phyloP scores from a whole-genome alignment of 2,797 vertebrate genomes.

The Taeniopygia guttata region DNA sequence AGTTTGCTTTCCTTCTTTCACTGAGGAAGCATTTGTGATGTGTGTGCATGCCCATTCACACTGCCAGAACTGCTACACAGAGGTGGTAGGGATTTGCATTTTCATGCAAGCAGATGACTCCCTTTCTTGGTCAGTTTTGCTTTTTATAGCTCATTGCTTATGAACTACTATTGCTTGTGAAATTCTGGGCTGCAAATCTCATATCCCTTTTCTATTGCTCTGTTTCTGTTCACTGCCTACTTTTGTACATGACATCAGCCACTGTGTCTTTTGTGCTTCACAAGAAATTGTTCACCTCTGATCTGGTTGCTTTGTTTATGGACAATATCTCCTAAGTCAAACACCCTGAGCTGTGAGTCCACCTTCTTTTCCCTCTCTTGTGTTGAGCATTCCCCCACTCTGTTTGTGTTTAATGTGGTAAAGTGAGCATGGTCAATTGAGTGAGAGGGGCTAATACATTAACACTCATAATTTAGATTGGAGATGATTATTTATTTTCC shows the following conservation, averaged over 20 bases:
- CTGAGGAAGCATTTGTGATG: neutral
- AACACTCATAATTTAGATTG: neutral
- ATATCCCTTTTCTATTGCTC: neutral
- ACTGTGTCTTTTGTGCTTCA: neutral
- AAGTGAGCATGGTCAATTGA: neutral
- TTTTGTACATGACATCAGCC: neutral
- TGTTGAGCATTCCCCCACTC: neutral
- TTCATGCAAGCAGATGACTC: neutral
- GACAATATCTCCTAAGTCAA: neutral
- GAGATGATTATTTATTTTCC: neutral
- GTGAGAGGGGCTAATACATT: neutral
- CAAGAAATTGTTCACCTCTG: neutral
- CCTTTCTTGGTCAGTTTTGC: neutral
- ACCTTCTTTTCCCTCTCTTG: neutral
- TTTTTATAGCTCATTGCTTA: neutral
- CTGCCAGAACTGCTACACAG: neutral
- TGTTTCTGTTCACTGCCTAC: neutral
- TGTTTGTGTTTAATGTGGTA: neutral
- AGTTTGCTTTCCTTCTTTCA: neutral
- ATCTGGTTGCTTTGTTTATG: conserved; percentile 11
- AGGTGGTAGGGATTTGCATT: neutral
- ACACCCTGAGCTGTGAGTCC: neutral
- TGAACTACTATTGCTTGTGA: neutral
- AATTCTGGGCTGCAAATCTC: neutral
- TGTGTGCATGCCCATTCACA: neutral